These are phyloP conservation scores for Syngnathus rostellatus DNA, from an alignment of 2,797 vertebrate genomes.

Conservation along the genomic window DNA sequence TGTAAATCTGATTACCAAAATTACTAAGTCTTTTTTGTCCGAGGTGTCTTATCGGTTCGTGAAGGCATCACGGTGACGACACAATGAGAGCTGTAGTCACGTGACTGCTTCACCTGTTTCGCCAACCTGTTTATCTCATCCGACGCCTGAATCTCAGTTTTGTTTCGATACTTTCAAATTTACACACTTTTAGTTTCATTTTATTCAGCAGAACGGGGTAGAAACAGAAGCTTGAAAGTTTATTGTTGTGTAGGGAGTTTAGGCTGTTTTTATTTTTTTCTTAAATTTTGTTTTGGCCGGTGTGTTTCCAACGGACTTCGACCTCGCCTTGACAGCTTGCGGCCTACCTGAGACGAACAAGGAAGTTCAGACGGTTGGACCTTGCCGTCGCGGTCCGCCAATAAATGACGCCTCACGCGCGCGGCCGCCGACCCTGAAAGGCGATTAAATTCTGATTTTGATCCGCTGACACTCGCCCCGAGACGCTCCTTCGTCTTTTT, in stretches of 20 bases:
- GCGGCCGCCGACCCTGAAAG: background rate
- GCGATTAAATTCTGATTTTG: slow-evolving; percentile 14
- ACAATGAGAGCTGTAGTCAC: slow-evolving; percentile 22
- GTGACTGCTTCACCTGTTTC: slow-evolving; percentile 54
- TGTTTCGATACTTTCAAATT: background rate
- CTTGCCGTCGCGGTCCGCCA: background rate
- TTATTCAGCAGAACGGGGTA: background rate
- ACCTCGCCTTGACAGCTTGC: slow-evolving; percentile 14
- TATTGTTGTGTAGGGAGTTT: background rate
- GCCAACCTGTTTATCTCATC: slow-evolving; percentile 45
- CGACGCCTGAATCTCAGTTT: background rate
- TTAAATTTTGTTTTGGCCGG: background rate
- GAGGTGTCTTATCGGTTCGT: background rate
- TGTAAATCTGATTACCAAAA: too few species aligned
- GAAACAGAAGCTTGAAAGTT: background rate
- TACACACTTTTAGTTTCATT: background rate
- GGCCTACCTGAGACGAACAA: slow-evolving; percentile 42
- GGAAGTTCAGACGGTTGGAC: slow-evolving; percentile 46
- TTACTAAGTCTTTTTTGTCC: background rate
- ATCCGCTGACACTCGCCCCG: slow-evolving; percentile 5
- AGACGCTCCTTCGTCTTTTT: background rate
- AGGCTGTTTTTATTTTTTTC: background rate
- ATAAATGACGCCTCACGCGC: slow-evolving; percentile 10
- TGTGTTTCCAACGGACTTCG: slow-evolving; percentile 37
- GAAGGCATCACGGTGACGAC: slow-evolving; percentile 40